Evolutionary conservation across 2,113 vertebrate species (phyloP).

Genomic region (Gavia stellata): DNA sequence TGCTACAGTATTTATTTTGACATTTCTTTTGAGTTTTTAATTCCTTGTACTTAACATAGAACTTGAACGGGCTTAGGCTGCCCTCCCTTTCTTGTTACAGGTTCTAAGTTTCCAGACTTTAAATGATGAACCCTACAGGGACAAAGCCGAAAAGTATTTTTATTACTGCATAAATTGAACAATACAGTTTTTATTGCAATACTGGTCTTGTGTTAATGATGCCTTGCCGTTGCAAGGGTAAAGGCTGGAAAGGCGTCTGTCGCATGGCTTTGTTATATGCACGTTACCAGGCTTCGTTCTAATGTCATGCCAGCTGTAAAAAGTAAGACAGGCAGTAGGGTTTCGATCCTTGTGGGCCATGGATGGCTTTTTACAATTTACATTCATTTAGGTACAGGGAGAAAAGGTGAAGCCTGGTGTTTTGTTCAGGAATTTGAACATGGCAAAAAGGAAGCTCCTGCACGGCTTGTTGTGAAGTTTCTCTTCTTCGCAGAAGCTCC

Average conservation of each 20-base stretch:
- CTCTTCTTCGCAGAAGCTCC: not conserved
- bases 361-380: not conserved
- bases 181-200: fast-evolving
- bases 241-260: not conserved
- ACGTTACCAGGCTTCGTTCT: fast-evolving
- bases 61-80: not conserved
- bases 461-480: fast-evolving
- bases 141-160: not conserved
- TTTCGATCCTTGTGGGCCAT: fast-evolving
- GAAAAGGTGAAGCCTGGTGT: not conserved
- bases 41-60: not conserved
- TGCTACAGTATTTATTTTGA: not conserved
- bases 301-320: not conserved
- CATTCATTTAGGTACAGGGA: fast-evolving
- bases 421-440: too few species aligned
- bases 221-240: not conserved
- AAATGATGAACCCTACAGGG: not conserved
- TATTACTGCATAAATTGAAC: not conserved
- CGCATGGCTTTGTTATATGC: fast-evolving
- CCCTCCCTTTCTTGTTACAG: not conserved
- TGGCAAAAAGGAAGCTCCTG: fast-evolving
- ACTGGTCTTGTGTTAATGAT: not conserved
- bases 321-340: fast-evolving
- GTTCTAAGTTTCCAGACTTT: not conserved
- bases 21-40: not conserved